A percentile compares a stretch with the other conserved stretches of the same genome.
Conservation (phyloP, 2,113 vertebrate species). For the Cervus canadensis region DNA sequence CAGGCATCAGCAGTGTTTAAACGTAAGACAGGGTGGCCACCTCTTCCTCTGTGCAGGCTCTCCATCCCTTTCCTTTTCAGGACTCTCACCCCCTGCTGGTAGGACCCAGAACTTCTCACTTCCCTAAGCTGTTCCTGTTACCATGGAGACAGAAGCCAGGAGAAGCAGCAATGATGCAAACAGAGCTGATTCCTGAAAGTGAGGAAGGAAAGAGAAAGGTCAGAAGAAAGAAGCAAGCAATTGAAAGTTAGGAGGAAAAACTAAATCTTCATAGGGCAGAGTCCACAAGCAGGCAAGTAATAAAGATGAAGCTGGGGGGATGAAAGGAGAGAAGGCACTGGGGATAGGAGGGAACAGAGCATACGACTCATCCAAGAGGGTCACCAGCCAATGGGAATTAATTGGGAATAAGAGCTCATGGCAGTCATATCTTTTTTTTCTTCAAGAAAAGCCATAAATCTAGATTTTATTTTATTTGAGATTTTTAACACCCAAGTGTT, state of each 20-base stretch:
- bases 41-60: neutral
- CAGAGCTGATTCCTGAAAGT: neutral
- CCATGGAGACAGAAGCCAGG: conserved; percentile 20
- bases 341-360: accelerated
- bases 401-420: neutral
- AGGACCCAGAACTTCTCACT: neutral
- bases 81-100: neutral
- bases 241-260: neutral
- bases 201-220: conserved; percentile 6
- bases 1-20: neutral
- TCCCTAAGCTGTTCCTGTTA: neutral
- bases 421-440: neutral
- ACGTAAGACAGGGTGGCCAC: neutral
- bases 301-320: neutral
- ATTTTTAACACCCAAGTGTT: neutral
- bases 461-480: neutral
- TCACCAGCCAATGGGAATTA: neutral
- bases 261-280: neutral
- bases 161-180: neutral
- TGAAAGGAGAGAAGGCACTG: neutral
- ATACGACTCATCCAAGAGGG: too few species aligned
- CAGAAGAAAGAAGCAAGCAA: neutral
- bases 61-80: neutral
- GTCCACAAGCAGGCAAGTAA: too few species aligned
- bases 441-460: neutral